Conservation (phyloP, 1,140 invertebrate genomes). For the Ectropis grisescens region DNA sequence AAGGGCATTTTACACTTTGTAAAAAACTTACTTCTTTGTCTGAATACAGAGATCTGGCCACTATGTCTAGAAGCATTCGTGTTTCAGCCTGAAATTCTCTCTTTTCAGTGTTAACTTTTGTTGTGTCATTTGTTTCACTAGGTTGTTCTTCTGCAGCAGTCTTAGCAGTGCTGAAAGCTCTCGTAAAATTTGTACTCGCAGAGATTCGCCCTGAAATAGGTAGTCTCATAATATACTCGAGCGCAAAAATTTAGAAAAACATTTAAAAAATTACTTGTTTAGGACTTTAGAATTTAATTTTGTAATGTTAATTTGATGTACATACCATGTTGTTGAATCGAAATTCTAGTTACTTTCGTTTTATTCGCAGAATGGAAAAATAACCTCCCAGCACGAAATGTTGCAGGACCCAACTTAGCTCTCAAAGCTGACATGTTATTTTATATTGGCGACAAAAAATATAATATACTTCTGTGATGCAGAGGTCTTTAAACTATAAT, state of each 20-base stretch:
- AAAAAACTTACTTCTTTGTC: conserved; percentile 92
- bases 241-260: background rate
- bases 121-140: conserved; percentile 64
- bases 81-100: conserved; percentile 98
- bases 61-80: conserved; percentile 94
- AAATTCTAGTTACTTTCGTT: too few species aligned
- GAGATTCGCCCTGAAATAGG: too few species aligned
- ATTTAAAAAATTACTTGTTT: too few species aligned
- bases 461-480: background rate
- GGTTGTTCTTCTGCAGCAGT: conserved; percentile 40
- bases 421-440: conserved; percentile 48
- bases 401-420: conserved; percentile 23
- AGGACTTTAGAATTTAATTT: too few species aligned
- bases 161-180: too few species aligned
- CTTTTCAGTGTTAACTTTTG: conserved; percentile 71
- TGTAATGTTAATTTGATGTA: too few species aligned
- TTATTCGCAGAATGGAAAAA: conserved; percentile 22
- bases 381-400: conserved; percentile 25
- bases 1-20: too few species aligned
- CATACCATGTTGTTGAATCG: too few species aligned
- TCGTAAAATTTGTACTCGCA: conserved; percentile 9
- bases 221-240: conserved; percentile 1
- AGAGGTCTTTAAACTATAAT: too few species aligned
- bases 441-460: background rate
- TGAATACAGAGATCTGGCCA: conserved; percentile 96